Base-by-base conservation (phyloP, 2,113 vertebrate genomes). In the Gallinago media region DNA sequence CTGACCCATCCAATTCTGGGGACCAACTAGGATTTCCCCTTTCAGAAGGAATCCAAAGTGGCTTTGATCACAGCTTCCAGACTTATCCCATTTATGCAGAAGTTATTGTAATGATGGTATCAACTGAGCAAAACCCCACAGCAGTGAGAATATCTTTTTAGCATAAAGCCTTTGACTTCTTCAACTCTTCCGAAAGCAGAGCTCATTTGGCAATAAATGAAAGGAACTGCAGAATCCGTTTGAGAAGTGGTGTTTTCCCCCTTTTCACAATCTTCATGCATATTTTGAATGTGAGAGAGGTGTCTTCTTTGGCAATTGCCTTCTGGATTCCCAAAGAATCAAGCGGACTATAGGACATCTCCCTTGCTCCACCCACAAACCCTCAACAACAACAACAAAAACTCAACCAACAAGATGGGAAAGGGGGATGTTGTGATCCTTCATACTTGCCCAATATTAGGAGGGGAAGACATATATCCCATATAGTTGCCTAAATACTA, bases 271-370 rank as follows among this genome's bases (percentile, higher is more conserved):
- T 79, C 71, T 85, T 36, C 36, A 36, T 27, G 66, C 89, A 72
- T 91, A 91, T 85, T 95, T 92, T 79, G 74, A 74, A 91, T 58
- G 36, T 2, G 44, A 87, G 66, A 54, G 92, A 88, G 49, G 77
- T 94, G 62, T 91, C 66, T 88, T 88, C 78, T 85, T 96, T 93
- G 87, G 87, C 91, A 88, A 34, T 10, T 65, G 27, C 40, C 15
- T 5, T 50, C 58, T 82, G 61, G 58, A 82, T 34, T 85, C 70
- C n/a, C 50, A 46, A 49, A 61, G 77, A 96, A 75, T 26, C 2
- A 0, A 76, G 63, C 47, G 61, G 52, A 85, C 42, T 32, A 40
- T 8, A 72, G 27, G 25, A 75, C 56, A n/a, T 22, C 46, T 70
- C 50, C n/a, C 15, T 89, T 0, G 0, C 65, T 72, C 77, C 66